Percentiles rank a stretch among this genome's conserved stretches.
phyloP scores from a whole-genome alignment of 2,113 vertebrate species.

The Oxygymnocypris stewartii region DNA sequence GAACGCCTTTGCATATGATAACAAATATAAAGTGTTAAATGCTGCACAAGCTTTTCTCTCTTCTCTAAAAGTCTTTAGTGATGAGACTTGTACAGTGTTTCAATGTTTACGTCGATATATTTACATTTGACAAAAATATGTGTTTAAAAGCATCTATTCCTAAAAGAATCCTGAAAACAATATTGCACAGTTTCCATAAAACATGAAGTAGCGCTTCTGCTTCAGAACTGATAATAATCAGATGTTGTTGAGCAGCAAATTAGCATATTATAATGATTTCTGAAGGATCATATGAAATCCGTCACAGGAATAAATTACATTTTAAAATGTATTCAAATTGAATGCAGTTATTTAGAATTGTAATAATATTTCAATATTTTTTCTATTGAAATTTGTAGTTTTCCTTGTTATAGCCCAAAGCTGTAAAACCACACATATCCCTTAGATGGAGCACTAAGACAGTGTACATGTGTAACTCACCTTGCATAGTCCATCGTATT shows the following conservation, averaged over 20 bases:
- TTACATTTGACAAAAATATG: no score
- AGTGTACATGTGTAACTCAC: background rate
- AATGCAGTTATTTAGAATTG: background rate
- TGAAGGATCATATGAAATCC: no score
- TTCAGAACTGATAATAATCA: no score
- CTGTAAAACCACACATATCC: background rate
- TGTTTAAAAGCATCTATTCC: no score
- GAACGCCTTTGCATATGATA: background rate
- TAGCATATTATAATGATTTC: no score
- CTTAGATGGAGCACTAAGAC: constrained; percentile 21
- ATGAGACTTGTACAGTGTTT: no score
- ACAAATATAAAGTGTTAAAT: background rate
- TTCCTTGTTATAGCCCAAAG: background rate
- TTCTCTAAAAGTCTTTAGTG: background rate
- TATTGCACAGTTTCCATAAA: no score
- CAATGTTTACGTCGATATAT: no score
- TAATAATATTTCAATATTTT: background rate
- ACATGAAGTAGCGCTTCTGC: no score
- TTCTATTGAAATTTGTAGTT: background rate
- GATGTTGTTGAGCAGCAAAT: no score
- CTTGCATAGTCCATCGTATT: background rate
- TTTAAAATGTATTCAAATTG: background rate
- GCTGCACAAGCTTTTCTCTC: background rate
- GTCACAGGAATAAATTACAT: background rate
- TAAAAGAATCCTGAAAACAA: no score